A percentile compares a stretch with the other conserved stretches of the same genome.
Evolutionary conservation across 2,797 vertebrate species (phyloP).

Genomic region (Sphenodon punctatus): DNA sequence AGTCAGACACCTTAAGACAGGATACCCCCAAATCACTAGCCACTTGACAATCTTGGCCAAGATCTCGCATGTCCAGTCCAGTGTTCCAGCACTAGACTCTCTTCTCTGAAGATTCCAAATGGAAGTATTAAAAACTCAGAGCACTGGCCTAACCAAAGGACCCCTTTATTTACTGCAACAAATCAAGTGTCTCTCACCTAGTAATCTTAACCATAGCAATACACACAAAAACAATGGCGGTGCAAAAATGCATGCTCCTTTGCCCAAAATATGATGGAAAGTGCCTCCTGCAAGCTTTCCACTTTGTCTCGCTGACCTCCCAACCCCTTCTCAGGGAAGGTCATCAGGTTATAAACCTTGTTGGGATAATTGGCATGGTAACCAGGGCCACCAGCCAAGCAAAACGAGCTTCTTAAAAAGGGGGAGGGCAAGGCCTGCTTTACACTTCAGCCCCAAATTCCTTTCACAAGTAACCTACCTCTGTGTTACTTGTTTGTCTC

Average conservation of each 20-base stretch:
- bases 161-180: not conserved
- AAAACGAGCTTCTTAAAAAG: constrained; percentile 51
- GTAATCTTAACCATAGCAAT: not conserved
- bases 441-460: not conserved
- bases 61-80: not conserved
- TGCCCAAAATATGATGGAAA: constrained; percentile 11
- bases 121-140: not conserved
- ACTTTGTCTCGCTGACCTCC: constrained; percentile 39
- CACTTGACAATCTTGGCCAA: not conserved
- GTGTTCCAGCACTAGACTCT: not conserved
- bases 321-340: constrained; percentile 46
- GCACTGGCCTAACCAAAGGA: not conserved
- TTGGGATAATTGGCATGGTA: constrained; percentile 48
- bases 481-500: too few relatives aligned
- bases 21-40: not conserved
- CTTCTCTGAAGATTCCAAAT: not conserved
- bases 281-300: not conserved
- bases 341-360: constrained; percentile 64
- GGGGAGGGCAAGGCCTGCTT: not conserved
- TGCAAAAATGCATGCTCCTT: not conserved
- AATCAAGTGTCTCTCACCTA: not conserved
- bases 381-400: constrained; percentile 42
- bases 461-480: not conserved
- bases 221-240: not conserved
- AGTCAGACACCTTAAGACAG: not conserved